These are phyloP conservation scores for Moxostoma hubbsi DNA, from an alignment of 2,797 vertebrate genomes.

Conservation along the genomic window DNA sequence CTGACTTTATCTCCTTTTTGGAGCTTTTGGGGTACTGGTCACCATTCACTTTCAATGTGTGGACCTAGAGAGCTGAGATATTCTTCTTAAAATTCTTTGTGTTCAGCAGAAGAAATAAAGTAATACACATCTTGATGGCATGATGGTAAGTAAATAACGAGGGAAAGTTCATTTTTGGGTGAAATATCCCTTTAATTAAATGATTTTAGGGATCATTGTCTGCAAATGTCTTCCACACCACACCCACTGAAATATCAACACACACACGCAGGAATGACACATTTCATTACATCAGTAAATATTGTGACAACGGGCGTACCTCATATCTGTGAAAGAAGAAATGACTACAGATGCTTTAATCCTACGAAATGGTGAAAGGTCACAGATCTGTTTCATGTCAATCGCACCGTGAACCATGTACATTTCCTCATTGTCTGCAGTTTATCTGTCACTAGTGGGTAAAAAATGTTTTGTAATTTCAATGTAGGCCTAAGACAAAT, in stretches of 20 bases:
- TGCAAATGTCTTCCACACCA: slow-evolving; percentile 11
- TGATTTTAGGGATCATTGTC: background rate
- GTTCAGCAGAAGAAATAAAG: no score
- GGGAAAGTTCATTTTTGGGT: no score
- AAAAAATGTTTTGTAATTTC: background rate
- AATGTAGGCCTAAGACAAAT: background rate
- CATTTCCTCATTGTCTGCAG: slow-evolving; percentile 20
- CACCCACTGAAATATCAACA: slow-evolving; percentile 18
- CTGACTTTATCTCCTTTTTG: no score
- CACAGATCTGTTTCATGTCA: background rate
- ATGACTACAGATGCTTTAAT: slow-evolving; percentile 15
- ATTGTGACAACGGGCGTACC: slow-evolving; percentile 36
- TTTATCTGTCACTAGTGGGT: background rate
- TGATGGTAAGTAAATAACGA: no score
- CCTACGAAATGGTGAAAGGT: slow-evolving; percentile 10
- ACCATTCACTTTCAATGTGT: no score
- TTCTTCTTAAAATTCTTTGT: no score
- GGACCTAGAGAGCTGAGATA: no score
- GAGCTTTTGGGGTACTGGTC: no score
- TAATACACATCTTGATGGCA: no score
- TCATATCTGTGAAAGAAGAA: background rate
- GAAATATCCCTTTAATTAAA: no score
- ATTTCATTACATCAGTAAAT: slow-evolving; percentile 19
- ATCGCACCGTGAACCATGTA: background rate
- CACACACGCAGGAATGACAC: slow-evolving; percentile 26